phyloP scores from a whole-genome alignment of 1,140 invertebrate genomes.

The Drosophila lacertosa region DNA sequence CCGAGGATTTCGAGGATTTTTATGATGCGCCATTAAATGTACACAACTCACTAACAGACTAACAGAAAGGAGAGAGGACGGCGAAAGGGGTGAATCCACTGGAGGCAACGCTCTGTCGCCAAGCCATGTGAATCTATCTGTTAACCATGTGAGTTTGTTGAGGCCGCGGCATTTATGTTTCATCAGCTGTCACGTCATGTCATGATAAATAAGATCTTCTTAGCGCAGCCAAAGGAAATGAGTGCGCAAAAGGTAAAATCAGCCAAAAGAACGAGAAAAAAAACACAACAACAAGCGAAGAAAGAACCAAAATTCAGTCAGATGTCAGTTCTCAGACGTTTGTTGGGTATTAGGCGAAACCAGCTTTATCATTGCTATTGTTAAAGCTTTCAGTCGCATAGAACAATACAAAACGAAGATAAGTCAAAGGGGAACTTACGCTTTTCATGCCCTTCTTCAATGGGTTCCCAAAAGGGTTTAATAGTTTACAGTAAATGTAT shows the following conservation, averaged over 20 bases:
- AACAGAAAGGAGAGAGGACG: neutral
- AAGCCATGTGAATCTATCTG: conserved; percentile 21
- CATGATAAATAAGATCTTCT: conserved; percentile 77
- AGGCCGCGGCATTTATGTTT: conserved; percentile 65
- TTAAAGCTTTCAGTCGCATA: conserved; percentile 1
- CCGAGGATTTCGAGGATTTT: conserved; percentile 58
- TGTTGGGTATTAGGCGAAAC: neutral
- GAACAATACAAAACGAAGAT: neutral
- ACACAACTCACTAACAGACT: conserved; percentile 14
- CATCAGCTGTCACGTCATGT: conserved; percentile 69
- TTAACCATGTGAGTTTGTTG: neutral
- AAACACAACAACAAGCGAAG: neutral
- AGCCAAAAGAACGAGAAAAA: conserved; percentile 1
- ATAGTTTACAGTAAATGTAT: too few relatives aligned
- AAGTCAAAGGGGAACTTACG: neutral
- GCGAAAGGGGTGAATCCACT: conserved; percentile 7
- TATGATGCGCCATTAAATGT: conserved; percentile 60
- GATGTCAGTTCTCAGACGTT: conserved; percentile 4
- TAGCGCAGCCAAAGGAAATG: conserved; percentile 65
- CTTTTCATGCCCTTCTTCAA: neutral
- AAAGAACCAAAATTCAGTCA: neutral
- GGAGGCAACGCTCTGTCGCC: conserved; percentile 1
- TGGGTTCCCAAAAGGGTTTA: neutral
- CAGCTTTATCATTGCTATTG: conserved; percentile 9
- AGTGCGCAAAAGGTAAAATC: conserved; percentile 58